Conservation (phyloP, 2,888 invertebrate genomes). For the Heliconius erato region DNA sequence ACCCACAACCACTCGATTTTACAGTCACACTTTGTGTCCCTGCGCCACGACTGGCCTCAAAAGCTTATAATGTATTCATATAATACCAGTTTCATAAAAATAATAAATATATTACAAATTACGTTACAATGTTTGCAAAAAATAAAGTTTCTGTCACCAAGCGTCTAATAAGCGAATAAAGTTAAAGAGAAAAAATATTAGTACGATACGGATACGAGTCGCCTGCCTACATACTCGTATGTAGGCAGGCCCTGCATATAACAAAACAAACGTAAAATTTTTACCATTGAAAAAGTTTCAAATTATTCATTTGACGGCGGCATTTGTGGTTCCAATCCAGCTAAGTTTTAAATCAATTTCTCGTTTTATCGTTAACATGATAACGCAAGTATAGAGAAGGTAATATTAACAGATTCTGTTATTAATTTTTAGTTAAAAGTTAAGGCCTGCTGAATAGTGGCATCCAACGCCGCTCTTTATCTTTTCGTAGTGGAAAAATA, state of each 20-base stretch:
- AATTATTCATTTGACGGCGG: not conserved
- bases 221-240: not conserved
- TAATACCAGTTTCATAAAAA: not conserved
- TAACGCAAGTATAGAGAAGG: too few species aligned
- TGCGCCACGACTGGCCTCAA: too few species aligned
- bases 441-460: not conserved
- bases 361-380: too few species aligned
- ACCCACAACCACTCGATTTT: too few species aligned
- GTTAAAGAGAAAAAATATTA: constrained; percentile 9
- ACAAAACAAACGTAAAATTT: constrained; percentile 1
- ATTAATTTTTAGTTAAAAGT: too few species aligned
- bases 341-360: not conserved
- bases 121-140: not conserved
- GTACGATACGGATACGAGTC: not conserved
- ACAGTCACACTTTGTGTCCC: too few species aligned
- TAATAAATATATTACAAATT: not conserved
- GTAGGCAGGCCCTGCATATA: not conserved
- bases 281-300: constrained; percentile 3
- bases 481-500: not conserved
- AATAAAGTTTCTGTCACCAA: not conserved
- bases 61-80: too few species aligned
- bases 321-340: not conserved
- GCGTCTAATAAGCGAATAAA: constrained; percentile 3
- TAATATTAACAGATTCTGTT: too few species aligned
- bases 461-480: not conserved